phyloP scores from a whole-genome alignment of 2,113 vertebrate genomes.

The Micromys minutus region DNA sequence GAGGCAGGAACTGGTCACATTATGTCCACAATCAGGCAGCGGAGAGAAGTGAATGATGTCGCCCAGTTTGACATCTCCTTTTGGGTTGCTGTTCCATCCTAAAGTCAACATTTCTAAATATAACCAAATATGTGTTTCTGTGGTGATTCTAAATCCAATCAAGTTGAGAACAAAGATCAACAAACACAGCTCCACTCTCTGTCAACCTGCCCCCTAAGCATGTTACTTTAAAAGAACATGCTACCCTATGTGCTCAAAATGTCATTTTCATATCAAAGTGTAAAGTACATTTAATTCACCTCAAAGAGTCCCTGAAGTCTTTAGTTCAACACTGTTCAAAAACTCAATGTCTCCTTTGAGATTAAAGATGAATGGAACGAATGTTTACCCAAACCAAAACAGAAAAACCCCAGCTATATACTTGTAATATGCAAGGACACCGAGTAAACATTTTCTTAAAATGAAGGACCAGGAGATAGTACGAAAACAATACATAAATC shows the following conservation, averaged over 20 bases:
- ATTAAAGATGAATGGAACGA: background rate
- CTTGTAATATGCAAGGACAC: background rate
- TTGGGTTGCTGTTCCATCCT: background rate
- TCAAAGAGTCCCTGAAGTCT: background rate
- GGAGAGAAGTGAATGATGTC: background rate
- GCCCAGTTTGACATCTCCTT: background rate
- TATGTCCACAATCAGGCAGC: background rate
- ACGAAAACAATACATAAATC: background rate
- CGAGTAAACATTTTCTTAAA: background rate
- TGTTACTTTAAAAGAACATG: background rate
- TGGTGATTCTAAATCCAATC: background rate
- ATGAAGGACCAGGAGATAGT: background rate
- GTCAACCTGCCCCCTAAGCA: background rate
- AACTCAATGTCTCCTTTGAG: background rate
- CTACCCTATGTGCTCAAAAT: background rate
- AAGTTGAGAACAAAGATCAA: background rate
- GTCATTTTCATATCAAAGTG: background rate
- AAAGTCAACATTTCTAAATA: background rate
- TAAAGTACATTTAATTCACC: background rate
- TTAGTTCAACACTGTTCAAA: background rate
- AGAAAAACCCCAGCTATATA: background rate
- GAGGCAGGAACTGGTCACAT: background rate
- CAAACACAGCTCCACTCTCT: background rate
- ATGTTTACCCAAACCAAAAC: background rate
- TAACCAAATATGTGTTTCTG: background rate